These are phyloP conservation scores for Chroicocephalus ridibundus DNA, from an alignment of 2,113 vertebrate genomes.

Conservation along the genomic window DNA sequence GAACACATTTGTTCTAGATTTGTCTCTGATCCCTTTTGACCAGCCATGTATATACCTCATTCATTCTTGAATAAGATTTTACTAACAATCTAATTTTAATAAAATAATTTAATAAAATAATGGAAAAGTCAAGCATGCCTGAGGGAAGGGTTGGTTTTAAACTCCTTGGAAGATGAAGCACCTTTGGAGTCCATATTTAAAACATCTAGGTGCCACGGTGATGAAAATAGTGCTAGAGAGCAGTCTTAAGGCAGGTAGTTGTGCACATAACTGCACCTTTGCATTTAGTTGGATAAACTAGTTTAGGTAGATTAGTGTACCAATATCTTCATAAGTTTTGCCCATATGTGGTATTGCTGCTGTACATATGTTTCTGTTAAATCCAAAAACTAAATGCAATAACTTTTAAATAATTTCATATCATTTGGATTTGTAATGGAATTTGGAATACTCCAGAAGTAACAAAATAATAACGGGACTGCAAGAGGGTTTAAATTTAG, in stretches of 20 bases:
- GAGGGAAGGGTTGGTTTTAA: not conserved
- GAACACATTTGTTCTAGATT: not conserved
- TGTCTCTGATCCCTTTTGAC: not conserved
- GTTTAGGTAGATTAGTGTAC: not conserved
- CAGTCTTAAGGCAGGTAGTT: not conserved
- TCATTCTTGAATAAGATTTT: not conserved
- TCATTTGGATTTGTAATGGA: not conserved
- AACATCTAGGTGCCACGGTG: not conserved
- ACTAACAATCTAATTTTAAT: not conserved
- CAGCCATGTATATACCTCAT: not conserved
- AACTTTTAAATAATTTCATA: not conserved
- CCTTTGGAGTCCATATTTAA: not conserved
- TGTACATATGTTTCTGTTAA: not conserved
- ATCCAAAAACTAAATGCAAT: not conserved
- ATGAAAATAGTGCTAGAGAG: not conserved
- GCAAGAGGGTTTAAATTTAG: not conserved
- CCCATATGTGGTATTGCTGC: not conserved
- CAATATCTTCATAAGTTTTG: not conserved
- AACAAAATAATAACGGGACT: not conserved
- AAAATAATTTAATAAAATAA: not conserved
- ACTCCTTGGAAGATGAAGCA: not conserved
- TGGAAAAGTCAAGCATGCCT: not conserved
- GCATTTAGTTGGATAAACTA: not conserved
- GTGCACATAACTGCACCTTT: not conserved
- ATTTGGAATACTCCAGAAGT: not conserved